phyloP scores from a whole-genome alignment of 2,888 invertebrate genomes.

The Tetheella fluctuosa region DNA sequence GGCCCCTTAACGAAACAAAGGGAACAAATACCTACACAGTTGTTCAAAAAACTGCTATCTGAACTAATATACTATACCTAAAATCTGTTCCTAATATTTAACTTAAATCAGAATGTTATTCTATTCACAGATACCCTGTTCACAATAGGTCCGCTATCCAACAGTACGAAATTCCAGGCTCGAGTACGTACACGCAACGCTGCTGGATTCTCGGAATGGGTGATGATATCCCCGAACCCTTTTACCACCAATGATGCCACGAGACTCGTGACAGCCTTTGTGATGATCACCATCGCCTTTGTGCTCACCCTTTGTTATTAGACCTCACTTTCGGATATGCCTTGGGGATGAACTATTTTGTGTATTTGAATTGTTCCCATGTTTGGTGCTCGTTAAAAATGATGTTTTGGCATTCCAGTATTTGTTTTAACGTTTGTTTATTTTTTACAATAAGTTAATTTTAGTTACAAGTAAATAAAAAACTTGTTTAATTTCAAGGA shows the following conservation, averaged over 20 bases:
- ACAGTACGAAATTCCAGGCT: constrained; percentile 62
- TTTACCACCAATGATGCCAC: constrained; percentile 47
- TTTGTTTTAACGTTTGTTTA: not conserved
- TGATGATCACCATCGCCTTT: not conserved
- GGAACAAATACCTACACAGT: too few species aligned
- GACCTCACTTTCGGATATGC: constrained; percentile 27
- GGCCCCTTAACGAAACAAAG: too few species aligned
- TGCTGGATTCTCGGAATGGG: constrained; percentile 72
- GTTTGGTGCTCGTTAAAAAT: constrained; percentile 1
- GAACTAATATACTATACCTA: too few species aligned
- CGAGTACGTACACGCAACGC: constrained; percentile 67
- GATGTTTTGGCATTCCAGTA: not conserved
- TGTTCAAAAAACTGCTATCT: too few species aligned
- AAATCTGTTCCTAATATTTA: too few species aligned
- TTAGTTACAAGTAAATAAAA: too few species aligned
- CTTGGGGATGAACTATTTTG: constrained; percentile 33
- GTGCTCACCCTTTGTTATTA: constrained; percentile 34
- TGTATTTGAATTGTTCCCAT: not conserved
- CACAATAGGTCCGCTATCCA: constrained; percentile 57
- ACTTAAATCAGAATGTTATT: too few species aligned
- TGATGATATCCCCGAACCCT: constrained; percentile 43
- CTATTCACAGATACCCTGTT: constrained; percentile 57
- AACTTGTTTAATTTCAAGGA: too few species aligned
- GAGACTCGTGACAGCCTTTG: constrained; percentile 30
- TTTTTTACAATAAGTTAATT: not conserved